Evolutionary conservation across 2,113 vertebrate genomes (phyloP).

Genomic region (Benitochromis conjunctus): DNA sequence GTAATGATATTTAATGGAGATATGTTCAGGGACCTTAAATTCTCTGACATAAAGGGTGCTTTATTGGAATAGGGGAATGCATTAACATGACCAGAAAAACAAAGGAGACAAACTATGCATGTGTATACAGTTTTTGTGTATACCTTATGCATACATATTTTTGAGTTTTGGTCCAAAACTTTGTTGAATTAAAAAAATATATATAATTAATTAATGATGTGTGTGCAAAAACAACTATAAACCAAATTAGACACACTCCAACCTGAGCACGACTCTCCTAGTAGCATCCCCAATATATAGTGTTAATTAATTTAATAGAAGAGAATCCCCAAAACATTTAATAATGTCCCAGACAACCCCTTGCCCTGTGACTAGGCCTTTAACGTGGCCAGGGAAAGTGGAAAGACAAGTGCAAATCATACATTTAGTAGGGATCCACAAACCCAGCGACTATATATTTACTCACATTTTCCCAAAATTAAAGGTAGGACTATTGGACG

Average conservation of each 20-base stretch:
- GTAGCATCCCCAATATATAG: neutral
- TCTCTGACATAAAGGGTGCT: neutral
- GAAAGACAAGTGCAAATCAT: neutral
- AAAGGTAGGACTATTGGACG: neutral
- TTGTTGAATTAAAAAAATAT: neutral
- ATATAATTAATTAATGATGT: neutral
- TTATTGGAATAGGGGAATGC: neutral
- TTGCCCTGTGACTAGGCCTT: neutral
- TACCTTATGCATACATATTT: fast-evolving
- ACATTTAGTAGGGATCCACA: neutral
- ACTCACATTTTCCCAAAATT: neutral
- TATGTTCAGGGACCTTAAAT: neutral
- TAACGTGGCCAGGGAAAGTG: neutral
- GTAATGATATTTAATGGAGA: neutral
- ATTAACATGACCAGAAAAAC: neutral
- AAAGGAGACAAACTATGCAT: neutral
- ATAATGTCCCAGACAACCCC: neutral
- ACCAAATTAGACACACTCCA: neutral
- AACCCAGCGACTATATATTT: neutral
- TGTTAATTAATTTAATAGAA: neutral
- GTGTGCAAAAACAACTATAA: neutral
- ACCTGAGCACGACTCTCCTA: neutral
- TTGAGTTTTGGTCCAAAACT: neutral
- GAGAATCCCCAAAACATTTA: neutral
- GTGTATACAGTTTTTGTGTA: neutral